Base-by-base conservation (phyloP, 2,113 vertebrate species). In the Pteropus alecto region DNA sequence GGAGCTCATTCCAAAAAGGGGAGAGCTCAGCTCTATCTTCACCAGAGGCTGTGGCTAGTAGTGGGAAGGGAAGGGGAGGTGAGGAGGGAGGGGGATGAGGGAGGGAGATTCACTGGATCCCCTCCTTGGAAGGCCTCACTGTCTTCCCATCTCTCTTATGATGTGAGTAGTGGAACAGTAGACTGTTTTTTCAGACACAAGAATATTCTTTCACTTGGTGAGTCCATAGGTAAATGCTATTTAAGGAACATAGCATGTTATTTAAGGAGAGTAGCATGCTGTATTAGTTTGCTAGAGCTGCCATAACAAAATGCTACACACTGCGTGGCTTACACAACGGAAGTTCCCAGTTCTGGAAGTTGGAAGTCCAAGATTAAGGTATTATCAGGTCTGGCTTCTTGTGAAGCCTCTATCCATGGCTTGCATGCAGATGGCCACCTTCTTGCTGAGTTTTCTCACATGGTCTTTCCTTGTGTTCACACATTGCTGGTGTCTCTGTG, bases 161-260 rank as follows among this genome's bases (percentile, higher is more conserved):
- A 4, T 11, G 43, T 6, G 0, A 22, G n/a, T 28, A 10, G 26
- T n/a, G n/a, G 13, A 60, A 89, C 7, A 51, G n/a, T 21, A 35
- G 16, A 16, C 56, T 5, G 1, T 67, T 11, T 6, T 26, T 35
- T 33, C 1, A 0, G 16, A 4, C 18, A 56, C 19, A 3, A 41
- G n/a, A 2, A 0, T 8, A 0, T 22, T 58, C 38, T 81, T 19
- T 43, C 12, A 2, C 8, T 18, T 43, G 67, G n/a, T 22, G 67
- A 67, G 14, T 14, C 68, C 3, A 2, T 16, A 58, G 83, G 58
- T 33, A 48, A 33, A 33, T 14, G 1, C 11, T 28, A 1, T 24
- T 16, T 16, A 58, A 43, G 43, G 35, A 56, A 13, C 33, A 19
- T 13, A 13, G 60, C 26, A 61, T 1, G 60, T 28, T 61, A 28